These are phyloP conservation scores for Frieseomelitta varia DNA, from an alignment of 1,140 invertebrate species.

Conservation along the genomic window DNA sequence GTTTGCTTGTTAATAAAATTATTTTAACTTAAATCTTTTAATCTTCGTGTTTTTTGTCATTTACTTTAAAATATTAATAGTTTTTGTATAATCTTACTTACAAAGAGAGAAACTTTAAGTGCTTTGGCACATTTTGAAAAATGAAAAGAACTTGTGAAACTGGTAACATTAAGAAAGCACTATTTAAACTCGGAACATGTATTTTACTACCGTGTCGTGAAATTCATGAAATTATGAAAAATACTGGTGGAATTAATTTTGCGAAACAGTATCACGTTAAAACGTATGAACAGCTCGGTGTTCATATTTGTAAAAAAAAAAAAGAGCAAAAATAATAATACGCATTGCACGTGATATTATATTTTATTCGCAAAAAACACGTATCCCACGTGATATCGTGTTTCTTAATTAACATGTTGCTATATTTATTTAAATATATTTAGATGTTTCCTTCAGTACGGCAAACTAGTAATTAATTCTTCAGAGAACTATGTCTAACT, in stretches of 20 bases:
- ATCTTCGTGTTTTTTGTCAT: too few species aligned
- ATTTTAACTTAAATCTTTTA: too few species aligned
- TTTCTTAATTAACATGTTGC: neutral
- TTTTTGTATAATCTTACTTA: too few species aligned
- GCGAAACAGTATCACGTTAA: neutral
- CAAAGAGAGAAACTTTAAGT: neutral
- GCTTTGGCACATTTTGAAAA: neutral
- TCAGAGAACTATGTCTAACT: neutral
- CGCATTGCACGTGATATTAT: neutral
- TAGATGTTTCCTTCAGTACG: neutral
- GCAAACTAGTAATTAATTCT: neutral
- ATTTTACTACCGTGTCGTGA: neutral
- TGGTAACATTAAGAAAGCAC: neutral
- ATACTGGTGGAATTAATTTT: neutral
- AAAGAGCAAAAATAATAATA: too few species aligned
- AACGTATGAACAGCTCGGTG: neutral
- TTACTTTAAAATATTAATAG: too few species aligned
- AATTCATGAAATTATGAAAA: neutral
- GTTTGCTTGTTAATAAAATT: too few species aligned
- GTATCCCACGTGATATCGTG: neutral
- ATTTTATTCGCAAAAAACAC: neutral
- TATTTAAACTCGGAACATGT: neutral
- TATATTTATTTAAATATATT: neutral
- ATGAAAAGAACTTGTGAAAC: neutral
- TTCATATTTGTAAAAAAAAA: neutral